Base-by-base conservation (phyloP, 2,888 invertebrate genomes). In the Pomacea canaliculata region DNA sequence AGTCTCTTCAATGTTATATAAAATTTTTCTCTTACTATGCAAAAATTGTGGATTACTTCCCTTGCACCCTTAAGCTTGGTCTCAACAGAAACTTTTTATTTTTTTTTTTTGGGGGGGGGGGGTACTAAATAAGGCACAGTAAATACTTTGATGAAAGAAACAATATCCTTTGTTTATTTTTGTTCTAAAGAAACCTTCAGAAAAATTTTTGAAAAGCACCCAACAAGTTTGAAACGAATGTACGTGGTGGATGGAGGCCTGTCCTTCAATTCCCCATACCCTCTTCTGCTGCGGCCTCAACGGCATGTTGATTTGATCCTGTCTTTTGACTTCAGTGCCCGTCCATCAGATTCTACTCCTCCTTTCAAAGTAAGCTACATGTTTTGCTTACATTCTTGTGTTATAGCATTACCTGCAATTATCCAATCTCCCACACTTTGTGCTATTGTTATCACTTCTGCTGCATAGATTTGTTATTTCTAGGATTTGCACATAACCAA, bases 251-350 rank as follows among this genome's bases (percentile, higher is more conserved):
- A 92, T 80, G 89, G 91, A 67, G 92, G 92, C 7, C 83, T 92
- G 71, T 90, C 91, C n/a, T 91, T 92, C 85, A 92, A 92, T 85
- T 89, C 91, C 7, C 92, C 92, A 0, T 92, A 87, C 83, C 92
- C 92, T 0, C 86, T 91, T 13, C 81, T 91, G 62, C 85, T 92
- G 51, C 83, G 92, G 56, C 91, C 91, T 16, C 91, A 91, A 80
- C 82, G 92, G 75, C 88, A 86, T 19, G 91, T 92, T 7, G 90
- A 91, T 76, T 79, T 92, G 68, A 89, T 91, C 71, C 82, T 92
- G 46, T 90, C 91, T 9, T 92, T 91, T 83, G 92, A 92, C 82
- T 92, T 91, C 85, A 91, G 91, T 82, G 89, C 88, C 37, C 77
- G 92, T 51, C 84, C 86, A 7, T 81, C 85, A 1, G 92, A 92